Base-by-base conservation (phyloP, 2,888 invertebrate species). In the Latheticus oryzae region DNA sequence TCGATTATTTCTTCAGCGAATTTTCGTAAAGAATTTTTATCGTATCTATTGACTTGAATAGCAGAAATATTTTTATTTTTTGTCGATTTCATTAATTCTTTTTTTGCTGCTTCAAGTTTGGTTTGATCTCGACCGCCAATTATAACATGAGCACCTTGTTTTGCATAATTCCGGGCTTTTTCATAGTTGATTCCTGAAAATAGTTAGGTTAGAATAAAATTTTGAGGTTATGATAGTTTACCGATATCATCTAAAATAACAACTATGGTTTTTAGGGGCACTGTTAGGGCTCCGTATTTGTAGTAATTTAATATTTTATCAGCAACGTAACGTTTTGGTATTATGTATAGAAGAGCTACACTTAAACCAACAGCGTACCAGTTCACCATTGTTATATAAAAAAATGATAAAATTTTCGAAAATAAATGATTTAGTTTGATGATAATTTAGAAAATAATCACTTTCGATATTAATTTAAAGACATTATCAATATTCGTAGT, bases 181-280 rank as follows among this genome's bases (percentile, higher is more conserved):
- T 59, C 58, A 30, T 40, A 61, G 23, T 61, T 61, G 33, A 61
- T 17, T 1, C 61, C 61, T 61, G 38, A n/a, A 61, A 38, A 26
- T 24, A 9, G 16, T 11, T 8, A n/a, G 24, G 11, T 28, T 24
- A 30, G 21, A 2, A 5, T 11, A 13, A 23, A 33, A 13, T 13
- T n/a, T n/a, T 24, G 33, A 33, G 47, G 47, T 47, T 47, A 47
- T 47, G 47, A 32, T 9, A 35, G 2, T n/a, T 42, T 19, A 52
- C 52, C 52, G 21, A 52, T 40, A 12, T 52, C 42, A 23, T 52
- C 52, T 13, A 40, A 32, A 30, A 52, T 21, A 13, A 42, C 52
- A 9, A 52, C 21, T 13, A 52, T 32, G 1, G 42, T 32, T 15
- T 42, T 52, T 9, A 21, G 16, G 32, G 40, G 42, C 5, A 24